Evolutionary conservation across 1,140 invertebrate genomes (phyloP), one percentile per base, ranked within the genome.

Genomic region (Pogonomyrmex barbatus): DNA sequence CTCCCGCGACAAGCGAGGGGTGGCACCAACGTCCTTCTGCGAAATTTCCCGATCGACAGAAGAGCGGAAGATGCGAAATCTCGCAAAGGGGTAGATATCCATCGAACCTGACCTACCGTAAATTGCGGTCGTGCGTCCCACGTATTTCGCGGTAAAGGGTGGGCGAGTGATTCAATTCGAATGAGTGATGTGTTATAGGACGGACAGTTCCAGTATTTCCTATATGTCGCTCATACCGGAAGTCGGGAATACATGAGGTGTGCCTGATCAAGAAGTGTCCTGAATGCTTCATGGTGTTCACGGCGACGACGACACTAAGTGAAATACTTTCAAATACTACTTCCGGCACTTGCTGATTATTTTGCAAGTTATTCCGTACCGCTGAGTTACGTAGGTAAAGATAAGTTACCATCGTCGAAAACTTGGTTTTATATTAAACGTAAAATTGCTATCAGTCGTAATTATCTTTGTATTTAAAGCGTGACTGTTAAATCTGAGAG

Each of bases 41-140:
- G 33, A 30, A 47, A 9, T n/a, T 24, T 68, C 12, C 9, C 36
- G 39, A 0, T 77, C 77, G 67, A 77, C 70, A 82, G 60, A 85
- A 54, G 54, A 63, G 30, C 33, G 33, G 47, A 79, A 47, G 67
- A 47, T 30, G 36, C 68, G 45, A 63, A 54, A 50, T 6, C 68
- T 70, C 45, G 45, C 24, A 47, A 9, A 36, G 73, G 71, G 47
- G 14, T 65, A 58, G 75, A 78, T 50, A 86, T 87, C 79, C 82
- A 67, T 73, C 87, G 84, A 78, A 68, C 65, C 68, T 91, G 89
- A 91, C 89, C 89, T 88, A 91, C 88, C 84, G 58, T 68, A 75
- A 89, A 83, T 81, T 77, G 58, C 47, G 71, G 1, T 86, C 62
- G 45, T 68, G 24, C 60, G 39, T 77, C 42, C 10, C 42, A 82